Base-by-base conservation (phyloP, 2,888 invertebrate genomes). In the Hipparchia semele region DNA sequence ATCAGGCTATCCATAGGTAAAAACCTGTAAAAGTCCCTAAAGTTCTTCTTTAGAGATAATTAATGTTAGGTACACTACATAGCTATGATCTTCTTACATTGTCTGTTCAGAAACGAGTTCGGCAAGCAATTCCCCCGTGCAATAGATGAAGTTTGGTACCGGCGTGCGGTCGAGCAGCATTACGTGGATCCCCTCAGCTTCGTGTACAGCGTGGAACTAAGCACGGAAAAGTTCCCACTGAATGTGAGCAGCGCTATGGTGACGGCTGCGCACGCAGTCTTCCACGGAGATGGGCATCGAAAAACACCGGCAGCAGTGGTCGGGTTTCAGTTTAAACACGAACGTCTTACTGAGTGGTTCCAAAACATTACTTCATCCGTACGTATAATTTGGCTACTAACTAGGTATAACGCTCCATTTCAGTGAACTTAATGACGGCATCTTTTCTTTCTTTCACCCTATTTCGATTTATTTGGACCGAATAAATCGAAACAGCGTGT, bases 81-180 rank as follows among this genome's bases (percentile, higher is more conserved):
- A 23, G 23, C 3, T 49, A 4, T 8, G n/a, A 45, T 61, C 46
- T 12, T 53, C 12, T 53, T 56, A 23, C 8, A 13, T 51, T 7
- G 10, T 49, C 23, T 33, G 23, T 60, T 60, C 53, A 97, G 97
- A 69, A 95, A 96, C 61, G 94, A 94, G 80, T 98, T 98, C 83
- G 96, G 96, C 75, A 95, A 96, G 76, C 94, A 96, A 70, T 96
- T 97, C 89, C 96, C 96, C 6, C 95, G 95, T 66, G 96, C 98
- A 1, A 98, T 97, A 66, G 98, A 98, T 84, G 98, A 98, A 87
- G 95, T 97, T 23, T 98, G 98, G 98, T 98, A 98, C 86, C 96
- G 96, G 76, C 95, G 98, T 12, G 98, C 98, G 0, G 98, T 98
- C 0, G 98, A 98, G 79, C 97, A 98, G 81, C 96, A 98, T 88